These are phyloP conservation scores for Anguilla rostrata DNA, from an alignment of 2,113 vertebrate species.

Conservation along the genomic window DNA sequence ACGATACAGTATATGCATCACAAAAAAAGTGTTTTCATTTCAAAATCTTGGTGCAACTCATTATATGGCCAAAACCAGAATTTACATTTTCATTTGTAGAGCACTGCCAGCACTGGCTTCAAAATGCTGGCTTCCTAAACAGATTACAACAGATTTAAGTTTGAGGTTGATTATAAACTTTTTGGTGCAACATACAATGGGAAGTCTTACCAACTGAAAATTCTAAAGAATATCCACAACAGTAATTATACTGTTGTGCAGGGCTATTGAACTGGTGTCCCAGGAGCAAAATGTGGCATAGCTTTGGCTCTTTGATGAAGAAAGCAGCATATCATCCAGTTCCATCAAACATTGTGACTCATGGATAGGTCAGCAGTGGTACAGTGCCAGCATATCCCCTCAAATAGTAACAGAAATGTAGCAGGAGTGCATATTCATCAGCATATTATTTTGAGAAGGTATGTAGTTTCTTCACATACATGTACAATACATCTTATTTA, in stretches of 20 bases:
- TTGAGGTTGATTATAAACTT: too few relatives aligned
- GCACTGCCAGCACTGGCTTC: background rate
- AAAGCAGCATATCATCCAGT: too few relatives aligned
- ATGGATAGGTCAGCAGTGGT: background rate
- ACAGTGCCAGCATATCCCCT: background rate
- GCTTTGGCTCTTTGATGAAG: too few relatives aligned
- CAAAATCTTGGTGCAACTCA: background rate
- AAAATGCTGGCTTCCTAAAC: constrained; percentile 16
- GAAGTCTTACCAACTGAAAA: background rate
- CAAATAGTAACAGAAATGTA: background rate
- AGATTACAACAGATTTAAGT: constrained; percentile 2
- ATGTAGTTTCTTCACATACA: background rate
- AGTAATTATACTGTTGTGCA: background rate
- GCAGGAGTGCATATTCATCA: background rate
- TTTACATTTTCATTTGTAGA: background rate
- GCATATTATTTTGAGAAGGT: background rate
- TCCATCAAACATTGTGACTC: background rate
- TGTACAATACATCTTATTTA: background rate
- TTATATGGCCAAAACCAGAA: background rate
- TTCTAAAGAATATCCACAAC: background rate
- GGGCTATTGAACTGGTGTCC: background rate
- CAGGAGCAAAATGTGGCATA: too few relatives aligned
- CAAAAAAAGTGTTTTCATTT: background rate
- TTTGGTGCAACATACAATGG: background rate
- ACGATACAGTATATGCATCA: background rate